Base-by-base conservation (phyloP, 2,797 vertebrate genomes). In the Psittacula derbiana region DNA sequence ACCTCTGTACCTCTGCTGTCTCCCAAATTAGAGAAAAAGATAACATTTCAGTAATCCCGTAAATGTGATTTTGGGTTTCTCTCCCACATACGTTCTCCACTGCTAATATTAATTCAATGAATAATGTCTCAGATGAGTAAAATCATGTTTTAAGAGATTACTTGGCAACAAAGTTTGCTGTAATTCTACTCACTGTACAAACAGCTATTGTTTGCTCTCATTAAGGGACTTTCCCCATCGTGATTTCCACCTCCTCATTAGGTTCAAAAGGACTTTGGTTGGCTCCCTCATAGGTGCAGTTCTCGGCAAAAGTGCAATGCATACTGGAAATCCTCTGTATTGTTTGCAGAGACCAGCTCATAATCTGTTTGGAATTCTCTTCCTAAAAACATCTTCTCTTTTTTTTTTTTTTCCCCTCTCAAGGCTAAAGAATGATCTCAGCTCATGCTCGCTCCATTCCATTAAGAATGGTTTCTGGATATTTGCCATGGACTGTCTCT, bases 401-500 rank as follows among this genome's bases (percentile, higher is more conserved):
- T 33, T 30, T 38, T 50, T 41, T 25, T 55, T 55, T 55, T 21
- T 14, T 2, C 31, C 23, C 1, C 69, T 84, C 67, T 49, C 65
- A 80, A 92, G 81, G 94, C 93, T 94, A 75, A 95, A 96, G 92
- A 94, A 97, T 97, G 82, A 94, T 90, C 92, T 98, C 95, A 96
- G 92, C 84, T 97, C 27, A 7, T 89, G 92, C 87, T 95, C 65
- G 69, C 96, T 97, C 96, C 82, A 69, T 97, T 84, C 90, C 92
- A 92, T 97, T 97, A 97, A 97, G 96, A 97, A 96, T 93, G 86
- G 87, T 97, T 96, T 92, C 96, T 98, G 97, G 97, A 97, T 93
- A 88, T 96, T 93, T 97, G 97, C 98, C 97, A 98, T 84, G 85
- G 94, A 86, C 96, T 81, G 93, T 97, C 92, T 96, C 94, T 95